Base-by-base conservation (phyloP, 2,797 vertebrate genomes). In the Eidolon dupreanum region DNA sequence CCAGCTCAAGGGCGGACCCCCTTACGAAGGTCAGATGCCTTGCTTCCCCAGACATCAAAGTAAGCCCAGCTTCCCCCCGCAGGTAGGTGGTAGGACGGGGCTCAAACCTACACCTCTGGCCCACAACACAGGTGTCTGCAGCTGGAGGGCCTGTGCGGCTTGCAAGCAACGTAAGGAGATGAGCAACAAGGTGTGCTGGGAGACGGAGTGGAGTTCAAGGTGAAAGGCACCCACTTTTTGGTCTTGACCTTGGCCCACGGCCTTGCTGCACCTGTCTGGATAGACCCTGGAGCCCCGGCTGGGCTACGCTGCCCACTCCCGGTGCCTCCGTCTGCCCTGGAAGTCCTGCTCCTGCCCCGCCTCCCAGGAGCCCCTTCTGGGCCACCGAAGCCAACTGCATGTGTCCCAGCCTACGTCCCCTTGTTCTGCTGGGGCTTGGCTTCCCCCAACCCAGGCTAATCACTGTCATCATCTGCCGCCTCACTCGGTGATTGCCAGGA, bases 31-130 rank as follows among this genome's bases (percentile, higher is more conserved):
- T 59, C 74, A 77, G 79, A 78, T 15, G 57, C 68, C 55, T 24
- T 7, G 6, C 2, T 15, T 46, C 36, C 43, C 43, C 43, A n/a
- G 36, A 82, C 73, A 53, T 6, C 46, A 7, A 11, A 74, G 43
- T 9, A 46, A 1, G 4, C n/a, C n/a, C 31, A 41, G n/a, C 4
- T 5, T 26, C 19, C 53, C 4, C 4, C 15, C 0, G 2, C 2
- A 33, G 68, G 51, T 26, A 36, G 55, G 26, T 22, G n/a, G 17
- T 53, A 55, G 24, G 61, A 28, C 1, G 7, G 9, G 41, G 59
- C 63, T 73, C 53, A 49, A 79, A 49, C 55, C 55, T 1, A 19
- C 33, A 33, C 33, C 46, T 78, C 79, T 31, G 38, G 81, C 19
- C 8, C 24, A 11, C 26, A 11, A 31, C 3, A 6, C 36, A 49